Conservation (phyloP, 2,888 invertebrate genomes). For the Neocrepidodera transversa region DNA sequence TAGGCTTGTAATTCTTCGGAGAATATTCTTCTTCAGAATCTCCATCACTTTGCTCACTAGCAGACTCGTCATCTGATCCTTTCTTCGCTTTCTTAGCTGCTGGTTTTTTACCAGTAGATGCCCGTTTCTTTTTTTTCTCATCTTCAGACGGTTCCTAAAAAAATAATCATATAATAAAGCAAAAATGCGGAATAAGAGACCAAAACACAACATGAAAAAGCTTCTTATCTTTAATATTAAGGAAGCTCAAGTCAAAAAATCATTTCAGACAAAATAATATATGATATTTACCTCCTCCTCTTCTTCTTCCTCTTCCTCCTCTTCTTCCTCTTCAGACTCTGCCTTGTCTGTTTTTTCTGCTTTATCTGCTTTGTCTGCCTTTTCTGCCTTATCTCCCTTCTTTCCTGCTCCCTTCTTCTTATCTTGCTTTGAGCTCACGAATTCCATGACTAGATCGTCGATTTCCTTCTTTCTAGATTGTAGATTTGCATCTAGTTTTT, state of each 20-base stretch:
- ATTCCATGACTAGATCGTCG: constrained; percentile 87
- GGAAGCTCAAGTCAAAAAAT: too few species aligned
- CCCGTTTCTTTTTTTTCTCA: constrained; percentile 66
- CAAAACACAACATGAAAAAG: too few species aligned
- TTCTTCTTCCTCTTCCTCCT: constrained; percentile 23
- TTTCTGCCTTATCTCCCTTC: constrained; percentile 61
- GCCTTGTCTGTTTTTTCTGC: constrained; percentile 62
- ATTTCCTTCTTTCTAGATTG: constrained; percentile 82
- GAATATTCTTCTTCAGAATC: constrained; percentile 69
- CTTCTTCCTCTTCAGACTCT: constrained; percentile 63
- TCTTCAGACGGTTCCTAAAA: constrained; percentile 59
- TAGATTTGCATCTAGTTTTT: constrained; percentile 78
- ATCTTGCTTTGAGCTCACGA: constrained; percentile 62
- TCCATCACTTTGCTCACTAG: constrained; percentile 63
- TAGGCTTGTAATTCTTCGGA: constrained; percentile 64
- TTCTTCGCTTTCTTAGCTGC: constrained; percentile 63
- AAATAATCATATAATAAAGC: constrained; percentile 25
- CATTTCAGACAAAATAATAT: too few species aligned
- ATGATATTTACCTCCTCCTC: too few species aligned
- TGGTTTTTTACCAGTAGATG: constrained; percentile 62
- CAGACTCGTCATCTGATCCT: constrained; percentile 62
- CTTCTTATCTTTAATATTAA: too few species aligned
- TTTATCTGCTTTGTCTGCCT: too few species aligned
- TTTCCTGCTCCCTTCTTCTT: constrained; percentile 60
- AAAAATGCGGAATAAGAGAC: too few species aligned